phyloP scores from a whole-genome alignment of 2,113 vertebrate genomes.

The Asarcornis scutulata region DNA sequence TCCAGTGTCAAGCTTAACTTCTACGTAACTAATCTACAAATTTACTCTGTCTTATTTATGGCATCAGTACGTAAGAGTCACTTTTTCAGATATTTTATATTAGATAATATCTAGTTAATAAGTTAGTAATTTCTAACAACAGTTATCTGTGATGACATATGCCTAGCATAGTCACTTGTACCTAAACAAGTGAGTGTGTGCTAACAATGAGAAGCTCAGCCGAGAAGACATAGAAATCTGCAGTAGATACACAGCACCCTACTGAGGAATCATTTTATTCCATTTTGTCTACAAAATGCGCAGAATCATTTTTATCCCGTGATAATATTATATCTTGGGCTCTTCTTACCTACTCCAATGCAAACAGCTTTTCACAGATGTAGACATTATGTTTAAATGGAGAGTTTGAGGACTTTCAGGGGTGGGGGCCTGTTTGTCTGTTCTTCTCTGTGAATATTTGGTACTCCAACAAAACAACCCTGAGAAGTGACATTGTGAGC shows the following conservation, averaged over 20 bases:
- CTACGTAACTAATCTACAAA: not conserved
- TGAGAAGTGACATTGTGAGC: not conserved
- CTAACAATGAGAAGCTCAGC: not conserved
- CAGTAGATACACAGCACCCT: not conserved
- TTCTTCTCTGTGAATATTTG: not conserved
- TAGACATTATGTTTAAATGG: not conserved
- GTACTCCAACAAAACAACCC: not conserved
- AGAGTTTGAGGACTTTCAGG: not conserved
- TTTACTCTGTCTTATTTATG: not conserved
- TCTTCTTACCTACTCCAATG: not conserved
- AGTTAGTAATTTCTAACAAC: not conserved
- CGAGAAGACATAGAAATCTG: not conserved
- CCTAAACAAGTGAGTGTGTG: not conserved
- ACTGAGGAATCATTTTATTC: not conserved
- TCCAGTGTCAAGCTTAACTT: not conserved
- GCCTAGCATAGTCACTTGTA: not conserved
- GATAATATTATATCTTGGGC: not conserved
- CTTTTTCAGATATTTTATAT: not conserved
- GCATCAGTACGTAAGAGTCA: not conserved
- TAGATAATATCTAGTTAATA: not conserved
- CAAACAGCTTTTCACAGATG: not conserved
- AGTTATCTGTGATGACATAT: not conserved
- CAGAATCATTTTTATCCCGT: not conserved
- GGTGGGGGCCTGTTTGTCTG: fast-evolving
- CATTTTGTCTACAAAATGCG: fast-evolving